Conservation (phyloP, 1,140 invertebrate genomes). For the Rhyzopertha dominica region DNA sequence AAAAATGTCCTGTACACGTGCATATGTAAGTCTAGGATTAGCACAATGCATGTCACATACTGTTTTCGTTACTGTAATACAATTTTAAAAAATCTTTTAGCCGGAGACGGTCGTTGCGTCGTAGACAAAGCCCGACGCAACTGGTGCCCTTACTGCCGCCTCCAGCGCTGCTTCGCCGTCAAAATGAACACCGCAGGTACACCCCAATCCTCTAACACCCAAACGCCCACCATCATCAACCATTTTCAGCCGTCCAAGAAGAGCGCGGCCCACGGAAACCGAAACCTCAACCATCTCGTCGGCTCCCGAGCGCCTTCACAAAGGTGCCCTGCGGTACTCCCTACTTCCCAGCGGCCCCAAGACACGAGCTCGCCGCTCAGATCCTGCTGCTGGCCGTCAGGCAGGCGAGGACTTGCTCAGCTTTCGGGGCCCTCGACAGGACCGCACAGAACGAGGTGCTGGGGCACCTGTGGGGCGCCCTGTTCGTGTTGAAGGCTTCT, state of each 20-base stretch:
- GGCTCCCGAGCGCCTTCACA: constrained; percentile 8
- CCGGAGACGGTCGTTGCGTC: constrained; percentile 68
- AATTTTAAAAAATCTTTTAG: no score
- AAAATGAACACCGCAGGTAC: constrained; percentile 76
- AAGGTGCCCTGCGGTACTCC: background rate
- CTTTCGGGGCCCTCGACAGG: constrained; percentile 46
- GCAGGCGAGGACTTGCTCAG: constrained; percentile 47
- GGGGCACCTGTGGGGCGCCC: constrained; percentile 48
- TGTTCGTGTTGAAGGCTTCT: constrained; percentile 54
- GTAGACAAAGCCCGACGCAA: constrained; percentile 80
- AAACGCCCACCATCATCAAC: no score
- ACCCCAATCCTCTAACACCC: no score
- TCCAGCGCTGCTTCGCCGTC: constrained; percentile 72
- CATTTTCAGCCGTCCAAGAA: constrained; percentile 65
- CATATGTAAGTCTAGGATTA: constrained; percentile 64
- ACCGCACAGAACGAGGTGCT: constrained; percentile 51
- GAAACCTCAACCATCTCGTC: constrained; percentile 32
- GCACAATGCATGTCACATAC: no score
- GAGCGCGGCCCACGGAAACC: constrained; percentile 66
- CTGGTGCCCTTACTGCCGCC: constrained; percentile 81
- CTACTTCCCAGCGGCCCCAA: constrained; percentile 8
- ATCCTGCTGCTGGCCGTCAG: constrained; percentile 51
- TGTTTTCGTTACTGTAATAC: no score
- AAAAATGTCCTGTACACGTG: constrained; percentile 67
- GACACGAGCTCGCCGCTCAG: constrained; percentile 47